Evolutionary conservation across 2,797 vertebrate genomes (phyloP), one percentile per base, ranked within the genome.

Genomic region (Urocyon cinereoargenteus): DNA sequence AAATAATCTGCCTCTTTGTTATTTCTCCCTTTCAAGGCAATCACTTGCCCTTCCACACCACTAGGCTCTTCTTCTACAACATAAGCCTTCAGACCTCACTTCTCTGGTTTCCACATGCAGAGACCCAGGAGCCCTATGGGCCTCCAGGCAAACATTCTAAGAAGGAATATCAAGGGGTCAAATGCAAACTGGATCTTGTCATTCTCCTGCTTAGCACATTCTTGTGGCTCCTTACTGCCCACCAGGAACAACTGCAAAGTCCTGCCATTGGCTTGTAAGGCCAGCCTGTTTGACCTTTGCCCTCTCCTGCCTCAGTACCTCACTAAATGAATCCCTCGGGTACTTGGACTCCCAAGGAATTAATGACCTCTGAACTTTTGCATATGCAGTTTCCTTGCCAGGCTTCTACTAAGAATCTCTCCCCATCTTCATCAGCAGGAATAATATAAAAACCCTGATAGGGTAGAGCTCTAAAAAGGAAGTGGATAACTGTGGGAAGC

Each of bases 401-500:
- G 13, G 19, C 16, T 55, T 53, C 81, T 24, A 19, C 57, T 77
- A 85, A 87, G 68, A 90, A 64, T 55, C 81, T 90, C 82, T 86
- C 82, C 66, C 45, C 70, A 86, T 19, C 64, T 84, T 86, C 49
- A 73, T 86, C 84, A 51, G 49, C 31, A 86, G 59, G 22, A 94
- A 45, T 66, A 86, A 89, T 6, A 13, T 70, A 57, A 53, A 31
- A 77, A 75, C 34, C 10, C 55, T 70, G n/a, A 83, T 15, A 11
- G 90, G 28, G 64, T 34, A 31, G 75, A 79, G 9, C 49, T 93
- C 62, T 57, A 92, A 96, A 55, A 94, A 78, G 14, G 15, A 94
- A 83, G 13, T 62, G 11, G 2, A 21, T 86, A 70, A 62, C 15
- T 36, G 1, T 78, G 49, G 53, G 45, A 61, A 8, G 59, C 0